A percentile compares a stretch with the other conserved stretches of the same genome.
phyloP scores from a whole-genome alignment of 2,888 invertebrate species.

The Glyphotaelius pellucidus region DNA sequence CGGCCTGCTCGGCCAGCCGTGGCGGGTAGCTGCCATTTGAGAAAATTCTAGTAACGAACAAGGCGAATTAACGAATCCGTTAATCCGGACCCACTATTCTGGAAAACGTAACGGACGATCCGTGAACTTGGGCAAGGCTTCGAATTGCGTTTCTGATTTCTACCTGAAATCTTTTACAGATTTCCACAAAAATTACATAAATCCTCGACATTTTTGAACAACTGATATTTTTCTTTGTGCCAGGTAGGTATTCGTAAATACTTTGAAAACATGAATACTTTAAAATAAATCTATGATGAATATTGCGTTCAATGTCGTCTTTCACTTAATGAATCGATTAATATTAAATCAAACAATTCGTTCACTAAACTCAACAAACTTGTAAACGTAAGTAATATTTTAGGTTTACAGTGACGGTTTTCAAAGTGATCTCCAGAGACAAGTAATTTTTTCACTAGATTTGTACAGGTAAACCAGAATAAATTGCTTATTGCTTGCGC shows the following conservation, averaged over 20 bases:
- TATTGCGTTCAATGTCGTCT: not conserved
- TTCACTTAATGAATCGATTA: not conserved
- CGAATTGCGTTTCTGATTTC: not conserved
- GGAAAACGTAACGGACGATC: conserved; percentile 13
- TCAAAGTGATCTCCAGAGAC: too few relatives aligned
- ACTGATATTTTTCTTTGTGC: not conserved
- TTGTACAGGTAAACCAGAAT: too few relatives aligned
- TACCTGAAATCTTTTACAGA: not conserved
- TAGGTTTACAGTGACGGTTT: too few relatives aligned
- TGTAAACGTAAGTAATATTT: too few relatives aligned
- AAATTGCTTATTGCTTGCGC: too few relatives aligned
- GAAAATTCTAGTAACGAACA: conserved; percentile 27
- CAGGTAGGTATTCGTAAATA: not conserved
- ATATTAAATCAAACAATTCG: too few relatives aligned
- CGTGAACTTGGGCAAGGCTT: not conserved
- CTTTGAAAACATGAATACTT: too few relatives aligned
- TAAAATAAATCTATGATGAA: not conserved
- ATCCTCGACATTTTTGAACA: not conserved
- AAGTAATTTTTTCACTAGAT: too few relatives aligned
- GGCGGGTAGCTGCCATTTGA: conserved; percentile 1
- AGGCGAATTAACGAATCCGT: conserved; percentile 27
- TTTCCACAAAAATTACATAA: not conserved
- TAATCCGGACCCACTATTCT: conserved; percentile 10
- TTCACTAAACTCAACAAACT: too few relatives aligned
- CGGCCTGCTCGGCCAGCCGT: conserved; percentile 35